Evolutionary conservation across 1,140 invertebrate genomes (phyloP).

Genomic region (Drosophila sulfurigaster): DNA sequence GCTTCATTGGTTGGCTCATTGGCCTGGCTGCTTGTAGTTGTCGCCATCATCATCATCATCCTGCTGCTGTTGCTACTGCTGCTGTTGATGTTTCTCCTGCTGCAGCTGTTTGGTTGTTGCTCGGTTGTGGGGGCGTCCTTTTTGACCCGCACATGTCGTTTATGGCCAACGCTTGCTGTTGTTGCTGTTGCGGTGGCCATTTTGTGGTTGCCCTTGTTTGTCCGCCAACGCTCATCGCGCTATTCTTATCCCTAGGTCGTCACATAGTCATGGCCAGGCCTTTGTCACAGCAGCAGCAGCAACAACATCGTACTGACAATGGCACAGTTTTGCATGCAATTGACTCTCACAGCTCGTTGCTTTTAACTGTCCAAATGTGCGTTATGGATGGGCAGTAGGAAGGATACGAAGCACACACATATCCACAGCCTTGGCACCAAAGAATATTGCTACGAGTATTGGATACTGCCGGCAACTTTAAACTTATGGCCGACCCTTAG

Average conservation of each 20-base stretch:
- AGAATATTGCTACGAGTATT: neutral
- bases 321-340: constrained; percentile 83
- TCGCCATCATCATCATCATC: constrained; percentile 38
- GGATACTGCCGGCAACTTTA: constrained; percentile 13
- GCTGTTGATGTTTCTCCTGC: constrained; percentile 1
- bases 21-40: constrained; percentile 34
- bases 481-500: constrained; percentile 8
- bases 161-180: constrained; percentile 58
- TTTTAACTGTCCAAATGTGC: constrained; percentile 76
- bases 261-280: constrained; percentile 51
- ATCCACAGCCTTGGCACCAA: neutral
- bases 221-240: constrained; percentile 21
- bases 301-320: constrained; percentile 64
- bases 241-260: constrained; percentile 55
- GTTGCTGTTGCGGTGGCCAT: constrained; percentile 74
- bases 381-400: constrained; percentile 31
- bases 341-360: constrained; percentile 83
- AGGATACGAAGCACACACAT: neutral
- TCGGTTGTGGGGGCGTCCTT: constrained; percentile 71
- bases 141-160: constrained; percentile 78
- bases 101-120: constrained; percentile 7
- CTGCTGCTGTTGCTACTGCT: constrained; percentile 4
- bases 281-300: constrained; percentile 25
- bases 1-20: constrained; percentile 43
- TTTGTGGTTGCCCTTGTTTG: constrained; percentile 71